phyloP scores from a whole-genome alignment of 1,140 invertebrate species.

The Tachypleus tridentatus region DNA sequence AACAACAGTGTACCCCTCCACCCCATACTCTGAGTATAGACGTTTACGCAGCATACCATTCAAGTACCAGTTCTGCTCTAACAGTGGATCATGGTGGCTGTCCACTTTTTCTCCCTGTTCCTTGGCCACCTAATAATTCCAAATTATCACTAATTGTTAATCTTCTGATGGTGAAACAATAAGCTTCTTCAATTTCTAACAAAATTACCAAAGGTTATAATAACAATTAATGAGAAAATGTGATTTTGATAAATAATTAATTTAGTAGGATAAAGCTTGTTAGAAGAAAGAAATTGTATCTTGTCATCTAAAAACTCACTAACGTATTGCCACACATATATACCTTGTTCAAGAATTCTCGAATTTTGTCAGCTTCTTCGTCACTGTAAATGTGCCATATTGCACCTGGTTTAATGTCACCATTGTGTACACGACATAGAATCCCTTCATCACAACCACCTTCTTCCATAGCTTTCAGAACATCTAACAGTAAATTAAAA shows the following conservation, averaged over 20 bases:
- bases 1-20: conserved; percentile 90
- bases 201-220: too few species aligned
- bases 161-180: too few species aligned
- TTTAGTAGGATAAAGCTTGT: too few species aligned
- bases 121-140: conserved; percentile 31
- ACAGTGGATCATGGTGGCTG: conserved; percentile 87
- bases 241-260: too few species aligned
- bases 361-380: conserved; percentile 86
- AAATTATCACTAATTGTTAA: too few species aligned
- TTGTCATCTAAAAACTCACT: too few species aligned
- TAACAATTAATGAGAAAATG: too few species aligned
- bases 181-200: too few species aligned
- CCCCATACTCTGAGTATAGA: conserved; percentile 81
- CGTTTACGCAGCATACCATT: conserved; percentile 71
- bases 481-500: conserved; percentile 40
- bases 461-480: conserved; percentile 75
- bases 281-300: too few species aligned
- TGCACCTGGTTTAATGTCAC: conserved; percentile 70
- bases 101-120: conserved; percentile 78
- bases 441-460: conserved; percentile 85
- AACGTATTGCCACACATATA: too few species aligned
- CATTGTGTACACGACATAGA: conserved; percentile 50
- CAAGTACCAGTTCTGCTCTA: conserved; percentile 93
- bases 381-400: conserved; percentile 96
- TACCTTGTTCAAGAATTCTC: conserved; percentile 76